Evolutionary conservation across 2,113 vertebrate species (phyloP), one percentile per base, ranked within the genome.

Genomic region (Amphiprion percula): DNA sequence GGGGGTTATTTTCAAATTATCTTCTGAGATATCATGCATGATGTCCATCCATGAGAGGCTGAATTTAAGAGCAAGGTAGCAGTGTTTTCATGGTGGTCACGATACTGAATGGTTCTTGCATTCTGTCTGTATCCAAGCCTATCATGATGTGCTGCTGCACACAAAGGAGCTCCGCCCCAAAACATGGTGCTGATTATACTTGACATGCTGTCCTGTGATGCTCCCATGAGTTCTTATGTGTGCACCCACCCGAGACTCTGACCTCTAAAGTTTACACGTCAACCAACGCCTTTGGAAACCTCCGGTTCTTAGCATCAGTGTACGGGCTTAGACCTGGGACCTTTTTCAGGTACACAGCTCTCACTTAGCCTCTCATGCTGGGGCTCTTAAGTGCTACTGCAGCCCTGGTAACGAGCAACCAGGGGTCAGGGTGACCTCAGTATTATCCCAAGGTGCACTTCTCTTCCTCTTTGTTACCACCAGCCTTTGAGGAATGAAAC

Each of bases 171-270:
- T 84, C 72, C 67, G 55, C 70, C 73, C 68, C 14, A 62, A 68
- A 85, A 86, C 83, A 83, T 79, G 92, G 90, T 93, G 91, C 92
- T 93, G 87, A 90, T 76, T 74, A 78, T 74, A 82, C 85, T 77
- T 59, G 79, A 88, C 67, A 3, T 86, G 83, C 62, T 72, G 67
- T 78, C 66, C 59, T 82, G 58, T 78, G 65, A 77, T 71, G 63
- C 76, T 76, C 54, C 77, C n/a, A 37, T 77, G 62, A 75, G 6
- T 77, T 67, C 49, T 59, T 61, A 69, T 55, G 52, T 75, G 82
- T 73, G 28, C 47, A 14, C 23, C 65, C n/a, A 53, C 55, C 60
- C 0, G 15, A 82, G 70, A 75, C 67, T 73, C 74, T 60, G 77
- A 80, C 33, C 47, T 61, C 41, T 82, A 56, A 90, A 78, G 91